These are phyloP conservation scores for Verasper variegatus DNA, from an alignment of 2,113 vertebrate genomes.

Conservation along the genomic window DNA sequence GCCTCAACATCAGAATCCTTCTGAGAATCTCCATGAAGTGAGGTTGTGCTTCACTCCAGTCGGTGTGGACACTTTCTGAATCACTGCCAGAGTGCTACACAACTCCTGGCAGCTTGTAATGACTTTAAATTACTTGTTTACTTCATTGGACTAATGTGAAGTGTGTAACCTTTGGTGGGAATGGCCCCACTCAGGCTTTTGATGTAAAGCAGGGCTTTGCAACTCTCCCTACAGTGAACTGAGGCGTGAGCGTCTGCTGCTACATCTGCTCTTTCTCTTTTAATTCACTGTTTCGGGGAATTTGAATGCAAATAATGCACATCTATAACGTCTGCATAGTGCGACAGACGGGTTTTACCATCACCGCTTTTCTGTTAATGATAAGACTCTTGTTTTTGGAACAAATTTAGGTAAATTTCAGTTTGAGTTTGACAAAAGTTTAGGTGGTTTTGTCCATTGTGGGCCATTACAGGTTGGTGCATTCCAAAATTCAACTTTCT, in stretches of 20 bases:
- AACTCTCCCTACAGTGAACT: slow-evolving; percentile 33
- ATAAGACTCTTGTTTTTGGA: too few relatives aligned
- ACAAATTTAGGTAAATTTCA: too few relatives aligned
- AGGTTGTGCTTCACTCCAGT: background rate
- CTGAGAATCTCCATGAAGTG: slow-evolving; percentile 9
- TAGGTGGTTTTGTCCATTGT: too few relatives aligned
- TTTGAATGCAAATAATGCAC: slow-evolving; percentile 50
- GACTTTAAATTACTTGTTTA: slow-evolving; percentile 38
- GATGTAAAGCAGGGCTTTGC: slow-evolving; percentile 60
- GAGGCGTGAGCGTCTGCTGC: slow-evolving; percentile 49
- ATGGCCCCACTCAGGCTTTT: slow-evolving; percentile 43
- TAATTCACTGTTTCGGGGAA: too few relatives aligned
- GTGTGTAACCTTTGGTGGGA: slow-evolving; percentile 55
- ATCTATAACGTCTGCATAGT: slow-evolving; percentile 18
- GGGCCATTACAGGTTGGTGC: too few relatives aligned
- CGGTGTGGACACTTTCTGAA: background rate
- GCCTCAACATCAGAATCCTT: background rate
- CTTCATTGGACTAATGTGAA: slow-evolving; percentile 65
- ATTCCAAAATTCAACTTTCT: background rate
- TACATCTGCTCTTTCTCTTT: slow-evolving; percentile 16
- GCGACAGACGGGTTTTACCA: background rate
- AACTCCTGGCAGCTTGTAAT: background rate
- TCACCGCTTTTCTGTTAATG: background rate
- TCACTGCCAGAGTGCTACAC: slow-evolving; percentile 10
- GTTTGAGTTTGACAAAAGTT: too few relatives aligned